phyloP scores from a whole-genome alignment of 2,113 vertebrate species.

The Misgurnus mizolepis region DNA sequence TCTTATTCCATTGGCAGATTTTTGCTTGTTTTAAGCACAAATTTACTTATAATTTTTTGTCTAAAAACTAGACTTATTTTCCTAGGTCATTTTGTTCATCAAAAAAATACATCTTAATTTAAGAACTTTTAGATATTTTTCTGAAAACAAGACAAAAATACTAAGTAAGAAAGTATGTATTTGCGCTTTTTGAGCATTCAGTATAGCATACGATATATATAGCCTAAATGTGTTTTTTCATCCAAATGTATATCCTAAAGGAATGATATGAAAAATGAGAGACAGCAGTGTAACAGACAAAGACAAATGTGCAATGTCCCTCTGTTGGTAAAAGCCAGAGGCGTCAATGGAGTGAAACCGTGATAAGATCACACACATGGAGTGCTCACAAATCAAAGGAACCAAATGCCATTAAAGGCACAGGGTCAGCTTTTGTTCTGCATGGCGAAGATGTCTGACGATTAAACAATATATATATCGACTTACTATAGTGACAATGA shows the following conservation, averaged over 20 bases:
- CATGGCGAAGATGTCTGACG: conserved; percentile 15
- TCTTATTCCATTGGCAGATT: no score
- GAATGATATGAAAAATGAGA: conserved; percentile 28
- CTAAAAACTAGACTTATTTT: no score
- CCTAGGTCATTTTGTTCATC: no score
- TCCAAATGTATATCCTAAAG: conserved; percentile 28
- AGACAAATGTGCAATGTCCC: conserved; percentile 36
- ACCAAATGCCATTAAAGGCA: conserved; percentile 46
- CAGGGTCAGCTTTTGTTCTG: conserved; percentile 21
- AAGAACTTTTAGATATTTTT: no score
- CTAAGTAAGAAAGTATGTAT: no score
- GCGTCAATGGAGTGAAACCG: conserved; percentile 38
- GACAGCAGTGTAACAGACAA: conserved; percentile 21
- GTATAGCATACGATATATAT: no score
- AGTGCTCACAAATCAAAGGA: conserved; percentile 55
- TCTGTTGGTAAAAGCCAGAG: conserved; percentile 26
- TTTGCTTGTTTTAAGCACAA: no score
- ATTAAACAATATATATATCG: conserved; percentile 59
- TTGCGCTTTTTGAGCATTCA: neutral
- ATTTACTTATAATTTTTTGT: no score
- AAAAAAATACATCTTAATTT: no score
- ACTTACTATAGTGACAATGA: conserved; percentile 50
- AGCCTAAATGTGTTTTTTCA: neutral
- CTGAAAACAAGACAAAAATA: no score
- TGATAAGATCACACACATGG: conserved; percentile 51